Evolutionary conservation across 2,888 invertebrate genomes (phyloP).

Genomic region (Amphiduros pacificus): DNA sequence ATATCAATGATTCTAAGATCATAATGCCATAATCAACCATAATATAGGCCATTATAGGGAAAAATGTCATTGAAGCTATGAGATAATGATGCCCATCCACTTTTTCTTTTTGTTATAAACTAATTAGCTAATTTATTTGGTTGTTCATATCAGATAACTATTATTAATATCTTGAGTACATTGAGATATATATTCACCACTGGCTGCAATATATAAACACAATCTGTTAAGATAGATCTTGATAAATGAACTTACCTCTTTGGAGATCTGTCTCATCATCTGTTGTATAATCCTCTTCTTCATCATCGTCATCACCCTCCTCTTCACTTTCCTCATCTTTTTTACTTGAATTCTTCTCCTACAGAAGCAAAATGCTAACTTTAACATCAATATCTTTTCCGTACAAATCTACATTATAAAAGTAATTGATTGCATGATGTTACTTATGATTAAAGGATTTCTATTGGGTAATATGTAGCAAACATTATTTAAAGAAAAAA

Average conservation of each 20-base stretch:
- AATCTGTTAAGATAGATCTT: background rate
- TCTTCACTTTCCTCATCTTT: slow-evolving; percentile 16
- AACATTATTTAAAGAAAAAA: too few relatives aligned
- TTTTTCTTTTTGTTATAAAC: background rate
- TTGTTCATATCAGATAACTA: too few relatives aligned
- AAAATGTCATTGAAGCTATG: background rate
- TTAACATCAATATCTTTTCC: background rate
- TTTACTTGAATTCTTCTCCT: slow-evolving; percentile 10
- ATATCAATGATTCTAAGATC: too few relatives aligned
- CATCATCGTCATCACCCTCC: slow-evolving; percentile 21
- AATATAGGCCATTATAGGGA: background rate
- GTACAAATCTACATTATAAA: too few relatives aligned
- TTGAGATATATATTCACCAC: background rate
- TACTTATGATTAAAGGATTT: too few relatives aligned
- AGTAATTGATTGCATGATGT: too few relatives aligned
- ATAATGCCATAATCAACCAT: too few relatives aligned
- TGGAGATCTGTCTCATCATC: background rate
- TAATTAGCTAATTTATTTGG: too few relatives aligned
- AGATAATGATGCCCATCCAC: background rate
- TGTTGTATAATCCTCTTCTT: slow-evolving; percentile 10
- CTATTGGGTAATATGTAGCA: too few relatives aligned
- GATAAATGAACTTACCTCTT: background rate
- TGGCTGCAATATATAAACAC: background rate
- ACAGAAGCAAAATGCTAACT: slow-evolving; percentile 17
- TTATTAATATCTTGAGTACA: too few relatives aligned